These are phyloP conservation scores for Biston stratarius DNA, from an alignment of 2,888 invertebrate species.

Conservation along the genomic window DNA sequence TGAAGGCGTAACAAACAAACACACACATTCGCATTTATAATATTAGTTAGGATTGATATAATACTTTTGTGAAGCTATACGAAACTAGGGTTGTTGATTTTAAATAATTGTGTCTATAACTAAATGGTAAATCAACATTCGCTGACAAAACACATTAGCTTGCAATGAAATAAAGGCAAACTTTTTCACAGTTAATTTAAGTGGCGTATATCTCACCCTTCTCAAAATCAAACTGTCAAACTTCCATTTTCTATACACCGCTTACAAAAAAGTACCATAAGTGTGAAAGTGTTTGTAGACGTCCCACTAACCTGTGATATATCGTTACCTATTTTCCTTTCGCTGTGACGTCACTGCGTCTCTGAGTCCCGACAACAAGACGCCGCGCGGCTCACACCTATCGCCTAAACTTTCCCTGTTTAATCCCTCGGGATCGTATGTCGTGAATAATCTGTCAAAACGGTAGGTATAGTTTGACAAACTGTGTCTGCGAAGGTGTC, in stretches of 20 bases:
- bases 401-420: constrained; percentile 19
- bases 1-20: too few species aligned
- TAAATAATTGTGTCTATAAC: not conserved
- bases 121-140: not conserved
- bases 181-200: constrained; percentile 8
- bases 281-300: constrained; percentile 17
- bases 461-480: constrained; percentile 26
- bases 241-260: constrained; percentile 10
- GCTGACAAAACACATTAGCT: not conserved
- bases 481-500: constrained; percentile 18
- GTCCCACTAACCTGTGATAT: constrained; percentile 19
- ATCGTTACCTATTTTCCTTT: constrained; percentile 9
- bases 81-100: not conserved
- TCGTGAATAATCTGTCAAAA: constrained; percentile 19
- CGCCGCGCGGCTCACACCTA: constrained; percentile 29
- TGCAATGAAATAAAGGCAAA: constrained; percentile 2
- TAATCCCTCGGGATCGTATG: constrained; percentile 24
- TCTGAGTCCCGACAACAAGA: constrained; percentile 18
- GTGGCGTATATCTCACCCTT: constrained; percentile 11
- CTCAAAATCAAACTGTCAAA: constrained; percentile 29
- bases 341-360: constrained; percentile 25
- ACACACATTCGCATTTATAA: too few species aligned
- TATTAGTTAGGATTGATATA: too few species aligned
- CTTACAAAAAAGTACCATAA: constrained; percentile 9
- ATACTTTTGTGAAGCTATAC: not conserved